Evolutionary conservation across 1,140 invertebrate species (phyloP).

Genomic region (Hypothenemus hampei): DNA sequence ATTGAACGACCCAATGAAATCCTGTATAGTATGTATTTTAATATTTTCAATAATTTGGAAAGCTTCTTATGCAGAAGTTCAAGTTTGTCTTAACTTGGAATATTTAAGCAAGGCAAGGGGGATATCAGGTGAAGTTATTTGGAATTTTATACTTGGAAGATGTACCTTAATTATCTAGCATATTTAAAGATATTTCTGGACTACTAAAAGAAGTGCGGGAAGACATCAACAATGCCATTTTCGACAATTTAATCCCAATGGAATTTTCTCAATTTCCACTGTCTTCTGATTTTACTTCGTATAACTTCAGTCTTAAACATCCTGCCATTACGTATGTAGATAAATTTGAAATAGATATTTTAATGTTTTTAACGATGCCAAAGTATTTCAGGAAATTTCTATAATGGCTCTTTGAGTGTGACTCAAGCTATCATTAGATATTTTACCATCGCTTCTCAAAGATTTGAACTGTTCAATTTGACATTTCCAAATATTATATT

Average conservation of each 20-base stretch:
- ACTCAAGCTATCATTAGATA: not conserved
- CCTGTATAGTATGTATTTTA: too few species aligned
- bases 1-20: too few species aligned
- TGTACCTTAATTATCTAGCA: too few species aligned
- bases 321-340: slow-evolving; percentile 13
- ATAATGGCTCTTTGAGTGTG: not conserved
- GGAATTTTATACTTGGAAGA: not conserved
- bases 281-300: not conserved
- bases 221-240: not conserved
- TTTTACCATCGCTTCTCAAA: not conserved
- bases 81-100: not conserved
- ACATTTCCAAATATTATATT: not conserved
- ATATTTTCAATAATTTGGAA: too few species aligned
- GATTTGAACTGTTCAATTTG: slow-evolving; percentile 13
- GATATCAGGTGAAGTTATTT: not conserved
- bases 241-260: not conserved
- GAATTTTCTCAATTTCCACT: too few species aligned
- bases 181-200: not conserved
- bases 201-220: not conserved
- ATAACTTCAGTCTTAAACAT: slow-evolving; percentile 4
- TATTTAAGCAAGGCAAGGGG: not conserved
- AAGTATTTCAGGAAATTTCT: not conserved
- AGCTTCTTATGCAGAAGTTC: not conserved
- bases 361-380: not conserved
- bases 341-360: not conserved